These are phyloP conservation scores for Eptesicus fuscus DNA, from an alignment of 2,113 vertebrate genomes.

Conservation along the genomic window DNA sequence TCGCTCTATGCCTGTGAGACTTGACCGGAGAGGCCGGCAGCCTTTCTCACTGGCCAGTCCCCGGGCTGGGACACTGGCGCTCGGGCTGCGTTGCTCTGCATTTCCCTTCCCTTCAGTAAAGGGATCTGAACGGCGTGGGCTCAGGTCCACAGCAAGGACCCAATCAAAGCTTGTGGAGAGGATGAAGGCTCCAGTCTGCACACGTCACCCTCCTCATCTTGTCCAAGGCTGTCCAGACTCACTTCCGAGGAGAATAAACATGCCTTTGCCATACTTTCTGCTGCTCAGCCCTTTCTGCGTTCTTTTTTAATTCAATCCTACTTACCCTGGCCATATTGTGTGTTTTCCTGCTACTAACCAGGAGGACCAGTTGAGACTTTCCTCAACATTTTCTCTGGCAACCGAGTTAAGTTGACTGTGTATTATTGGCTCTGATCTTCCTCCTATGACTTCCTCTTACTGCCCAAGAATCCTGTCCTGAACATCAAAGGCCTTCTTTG, in stretches of 20 bases:
- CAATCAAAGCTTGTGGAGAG: neutral
- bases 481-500: conserved; percentile 81
- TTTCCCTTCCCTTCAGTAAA: neutral
- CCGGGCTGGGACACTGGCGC: neutral
- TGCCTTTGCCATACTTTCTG: neutral
- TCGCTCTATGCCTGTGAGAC: neutral
- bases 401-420: conserved; percentile 46
- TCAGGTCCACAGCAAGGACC: neutral
- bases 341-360: neutral
- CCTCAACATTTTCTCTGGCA: conserved; percentile 81
- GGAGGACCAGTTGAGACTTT: conserved; percentile 31
- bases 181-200: neutral
- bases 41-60: neutral
- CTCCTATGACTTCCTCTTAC: conserved; percentile 69
- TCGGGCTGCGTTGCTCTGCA: neutral
- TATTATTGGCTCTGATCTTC: conserved; percentile 71
- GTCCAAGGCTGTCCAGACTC: neutral
- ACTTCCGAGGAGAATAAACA: conserved; percentile 5
- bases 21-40: neutral
- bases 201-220: neutral
- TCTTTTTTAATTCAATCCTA: neutral
- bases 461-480: conserved; percentile 68
- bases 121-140: neutral
- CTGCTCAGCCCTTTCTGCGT: neutral
- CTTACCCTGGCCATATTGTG: neutral